A percentile compares a stretch with the other conserved stretches of the same genome.
These are phyloP conservation scores for Orthonychiurus folsomi DNA, from an alignment of 2,888 invertebrate genomes.

Conservation along the genomic window DNA sequence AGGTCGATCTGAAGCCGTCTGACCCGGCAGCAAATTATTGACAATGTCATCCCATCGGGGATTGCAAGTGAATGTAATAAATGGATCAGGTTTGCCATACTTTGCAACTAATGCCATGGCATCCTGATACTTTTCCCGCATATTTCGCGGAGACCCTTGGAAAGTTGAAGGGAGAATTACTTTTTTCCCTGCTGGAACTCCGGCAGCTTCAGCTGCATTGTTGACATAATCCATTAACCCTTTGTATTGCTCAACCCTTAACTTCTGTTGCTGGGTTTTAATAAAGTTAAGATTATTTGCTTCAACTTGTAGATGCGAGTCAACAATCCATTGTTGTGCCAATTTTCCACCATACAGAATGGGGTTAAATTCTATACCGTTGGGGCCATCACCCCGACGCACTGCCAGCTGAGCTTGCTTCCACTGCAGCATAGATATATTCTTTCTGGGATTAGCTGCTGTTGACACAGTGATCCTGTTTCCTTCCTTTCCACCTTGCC, in stretches of 20 bases:
- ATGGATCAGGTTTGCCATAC: constrained; percentile 16
- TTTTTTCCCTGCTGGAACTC: constrained; percentile 11
- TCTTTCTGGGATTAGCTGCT: not conserved
- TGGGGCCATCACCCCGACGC: too few species aligned
- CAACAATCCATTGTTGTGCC: constrained; percentile 40
- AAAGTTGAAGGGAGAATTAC: constrained; percentile 39
- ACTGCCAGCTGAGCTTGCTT: constrained; percentile 1
- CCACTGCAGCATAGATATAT: not conserved
- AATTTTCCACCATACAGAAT: constrained; percentile 33
- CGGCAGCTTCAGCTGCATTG: constrained; percentile 5
- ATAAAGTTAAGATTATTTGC: constrained; percentile 32
- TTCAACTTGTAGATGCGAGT: constrained; percentile 39
- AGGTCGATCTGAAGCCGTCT: constrained; percentile 6
- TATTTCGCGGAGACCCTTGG: constrained; percentile 36
- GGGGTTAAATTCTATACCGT: constrained; percentile 31
- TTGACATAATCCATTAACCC: constrained; percentile 33
- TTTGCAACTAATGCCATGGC: constrained; percentile 13
- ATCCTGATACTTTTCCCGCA: constrained; percentile 23
- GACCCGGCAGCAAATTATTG: constrained; percentile 2
- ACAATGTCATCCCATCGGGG: constrained; percentile 18
- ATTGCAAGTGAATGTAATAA: constrained; percentile 20
- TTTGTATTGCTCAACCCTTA: constrained; percentile 36
- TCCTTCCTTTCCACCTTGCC: not conserved
- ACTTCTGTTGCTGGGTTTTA: constrained; percentile 34
- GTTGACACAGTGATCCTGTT: too few species aligned